Base-by-base conservation (phyloP, 2,888 invertebrate genomes). In the Amitus sp. region DNA sequence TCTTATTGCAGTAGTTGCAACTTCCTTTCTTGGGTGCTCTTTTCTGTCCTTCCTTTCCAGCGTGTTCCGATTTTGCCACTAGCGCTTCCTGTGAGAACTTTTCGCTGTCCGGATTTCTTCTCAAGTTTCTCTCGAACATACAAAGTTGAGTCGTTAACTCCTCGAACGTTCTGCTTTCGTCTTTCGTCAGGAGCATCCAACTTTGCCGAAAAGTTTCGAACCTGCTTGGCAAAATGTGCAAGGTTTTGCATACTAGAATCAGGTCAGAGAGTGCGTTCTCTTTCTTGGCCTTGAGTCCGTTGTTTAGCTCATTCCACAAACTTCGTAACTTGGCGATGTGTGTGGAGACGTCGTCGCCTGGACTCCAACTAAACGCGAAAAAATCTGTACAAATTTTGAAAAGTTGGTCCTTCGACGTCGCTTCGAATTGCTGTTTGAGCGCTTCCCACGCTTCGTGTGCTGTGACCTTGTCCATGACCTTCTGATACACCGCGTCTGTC, bases 381-480 rank as follows among this genome's bases (percentile, higher is more conserved):
- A 75, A 74, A 46, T 76, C 70, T 40, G 67, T 68, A 28, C 71
- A 77, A 18, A 73, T 73, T 48, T 71, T 74, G 58, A 75, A 76
- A 27, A 79, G 23, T 59, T 75, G 73, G 62, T 77, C 73, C 55
- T 71, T 72, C 3, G 74, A 71, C 20, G 68, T 58, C 20, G 75
- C 72, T 62, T 75, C 70, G 55, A 74, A 75, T 5, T 70, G 55
- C 20, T 59, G 52, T 47, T 68, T 70, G 19, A 71, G 62, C 13
- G 67, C 63, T 50, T 75, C 67, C 71, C 75, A 75, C 13, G 69
- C 65, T 4, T 78, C 72, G 42, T 52, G 43, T 0, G 75, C 74
- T 45, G 71, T 67, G 23, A 72, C 66, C 68, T 67, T 70, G 48
- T 75, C 76, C 74, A 76, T 75, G 27, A 74, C 73, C 55, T 77